Percentiles rank a stretch among this genome's conserved stretches.
Conservation (phyloP, 1,140 invertebrate genomes). For the Ips typographus region DNA sequence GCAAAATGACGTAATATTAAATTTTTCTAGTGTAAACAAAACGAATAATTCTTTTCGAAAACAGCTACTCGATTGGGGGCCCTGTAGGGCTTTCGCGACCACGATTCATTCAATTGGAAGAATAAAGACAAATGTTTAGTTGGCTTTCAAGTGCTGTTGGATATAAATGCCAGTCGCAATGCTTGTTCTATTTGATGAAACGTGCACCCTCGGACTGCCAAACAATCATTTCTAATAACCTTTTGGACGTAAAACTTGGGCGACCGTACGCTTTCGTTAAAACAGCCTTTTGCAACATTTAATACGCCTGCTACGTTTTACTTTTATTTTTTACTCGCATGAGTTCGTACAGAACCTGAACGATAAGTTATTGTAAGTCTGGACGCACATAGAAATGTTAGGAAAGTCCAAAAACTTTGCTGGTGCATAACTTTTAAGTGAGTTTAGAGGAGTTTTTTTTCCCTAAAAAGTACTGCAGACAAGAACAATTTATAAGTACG, state of each 20-base stretch:
- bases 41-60: slow-evolving; percentile 35
- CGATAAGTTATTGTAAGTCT: not conserved
- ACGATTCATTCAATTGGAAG: slow-evolving; percentile 51
- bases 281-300: slow-evolving; percentile 31
- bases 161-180: slow-evolving; percentile 53
- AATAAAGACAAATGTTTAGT: slow-evolving; percentile 54
- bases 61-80: slow-evolving; percentile 32
- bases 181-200: slow-evolving; percentile 51
- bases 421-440: no score
- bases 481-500: no score
- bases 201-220: slow-evolving; percentile 41
- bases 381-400: no score
- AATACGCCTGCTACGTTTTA: slow-evolving; percentile 14
- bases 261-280: slow-evolving; percentile 20
- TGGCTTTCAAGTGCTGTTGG: slow-evolving; percentile 48
- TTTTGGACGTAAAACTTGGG: slow-evolving; percentile 31
- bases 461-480: no score
- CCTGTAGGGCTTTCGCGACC: slow-evolving; percentile 39
- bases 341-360: not conserved
- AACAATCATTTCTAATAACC: slow-evolving; percentile 46
- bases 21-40: slow-evolving; percentile 31
- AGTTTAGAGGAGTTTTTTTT: no score
- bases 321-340: not conserved
- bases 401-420: no score
- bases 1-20: slow-evolving; percentile 20